phyloP scores from a whole-genome alignment of 2,797 vertebrate genomes.

The Enoplosus armatus region DNA sequence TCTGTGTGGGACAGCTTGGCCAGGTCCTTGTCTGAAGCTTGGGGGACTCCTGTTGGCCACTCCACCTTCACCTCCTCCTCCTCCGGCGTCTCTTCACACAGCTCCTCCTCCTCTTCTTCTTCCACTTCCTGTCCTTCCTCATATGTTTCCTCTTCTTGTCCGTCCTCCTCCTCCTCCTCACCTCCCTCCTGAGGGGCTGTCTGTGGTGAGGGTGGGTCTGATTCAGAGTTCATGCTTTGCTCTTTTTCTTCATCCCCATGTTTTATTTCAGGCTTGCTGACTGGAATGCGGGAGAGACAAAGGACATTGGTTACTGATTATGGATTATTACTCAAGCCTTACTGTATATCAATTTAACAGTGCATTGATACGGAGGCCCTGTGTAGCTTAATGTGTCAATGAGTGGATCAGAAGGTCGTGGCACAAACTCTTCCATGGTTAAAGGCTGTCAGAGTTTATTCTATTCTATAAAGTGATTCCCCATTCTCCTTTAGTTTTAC shows the following conservation, averaged over 20 bases:
- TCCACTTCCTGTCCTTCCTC: slow-evolving; percentile 72
- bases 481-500: too few species aligned
- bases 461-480: neutral
- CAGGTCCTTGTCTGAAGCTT: slow-evolving; percentile 92
- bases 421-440: neutral
- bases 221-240: slow-evolving; percentile 11
- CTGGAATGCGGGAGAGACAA: slow-evolving; percentile 35
- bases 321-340: neutral
- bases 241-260: slow-evolving; percentile 13
- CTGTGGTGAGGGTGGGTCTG: neutral
- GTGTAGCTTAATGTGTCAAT: neutral
- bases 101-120: slow-evolving; percentile 62
- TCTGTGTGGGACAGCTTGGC: slow-evolving; percentile 91
- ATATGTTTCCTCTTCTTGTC: slow-evolving; percentile 69
- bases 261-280: slow-evolving; percentile 8
- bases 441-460: neutral
- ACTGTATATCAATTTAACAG: neutral
- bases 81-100: slow-evolving; percentile 74
- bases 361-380: neutral
- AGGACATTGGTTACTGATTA: slow-evolving; percentile 23
- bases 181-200: slow-evolving; percentile 17
- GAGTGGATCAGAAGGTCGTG: neutral
- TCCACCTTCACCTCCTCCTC: slow-evolving; percentile 84
- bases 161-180: slow-evolving; percentile 59
- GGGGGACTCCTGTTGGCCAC: slow-evolving; percentile 86